These are phyloP conservation scores for Aphaenogaster floridana DNA, from an alignment of 1,140 invertebrate genomes.

Conservation along the genomic window DNA sequence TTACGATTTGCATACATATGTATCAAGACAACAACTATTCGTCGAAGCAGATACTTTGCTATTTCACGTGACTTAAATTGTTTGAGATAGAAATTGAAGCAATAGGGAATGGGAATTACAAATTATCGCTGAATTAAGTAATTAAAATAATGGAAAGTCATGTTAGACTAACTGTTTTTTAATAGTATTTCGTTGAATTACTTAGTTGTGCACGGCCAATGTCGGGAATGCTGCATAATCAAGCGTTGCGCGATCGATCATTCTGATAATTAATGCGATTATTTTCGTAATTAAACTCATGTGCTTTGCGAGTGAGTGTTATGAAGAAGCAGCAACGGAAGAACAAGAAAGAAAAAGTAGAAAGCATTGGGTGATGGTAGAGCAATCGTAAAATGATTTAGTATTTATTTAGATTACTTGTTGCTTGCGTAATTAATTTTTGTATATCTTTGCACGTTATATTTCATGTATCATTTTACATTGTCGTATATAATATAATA, in stretches of 20 bases:
- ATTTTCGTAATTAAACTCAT: not conserved
- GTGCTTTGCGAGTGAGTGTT: not conserved
- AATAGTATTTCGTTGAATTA: not conserved
- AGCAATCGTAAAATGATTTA: not conserved
- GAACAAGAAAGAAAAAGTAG: not conserved
- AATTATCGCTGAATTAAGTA: not conserved
- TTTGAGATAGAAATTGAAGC: not conserved
- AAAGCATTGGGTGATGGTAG: not conserved
- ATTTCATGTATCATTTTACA: not conserved
- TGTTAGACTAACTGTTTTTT: not conserved
- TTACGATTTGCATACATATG: not conserved
- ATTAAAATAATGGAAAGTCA: not conserved
- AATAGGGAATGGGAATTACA: not conserved
- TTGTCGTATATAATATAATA: not conserved
- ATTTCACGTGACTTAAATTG: not conserved
- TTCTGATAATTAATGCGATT: not conserved
- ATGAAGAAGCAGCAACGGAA: not conserved
- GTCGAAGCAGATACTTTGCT: not conserved
- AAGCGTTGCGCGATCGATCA: too few species aligned
- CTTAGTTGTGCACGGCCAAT: not conserved
- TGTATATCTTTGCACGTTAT: not conserved
- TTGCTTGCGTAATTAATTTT: not conserved
- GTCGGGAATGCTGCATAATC: not conserved
- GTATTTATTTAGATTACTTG: not conserved
- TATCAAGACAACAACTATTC: not conserved